Percentiles rank a stretch among this genome's conserved stretches.
Conservation (phyloP, 2,888 invertebrate genomes). For the Leptinotarsa juncta region DNA sequence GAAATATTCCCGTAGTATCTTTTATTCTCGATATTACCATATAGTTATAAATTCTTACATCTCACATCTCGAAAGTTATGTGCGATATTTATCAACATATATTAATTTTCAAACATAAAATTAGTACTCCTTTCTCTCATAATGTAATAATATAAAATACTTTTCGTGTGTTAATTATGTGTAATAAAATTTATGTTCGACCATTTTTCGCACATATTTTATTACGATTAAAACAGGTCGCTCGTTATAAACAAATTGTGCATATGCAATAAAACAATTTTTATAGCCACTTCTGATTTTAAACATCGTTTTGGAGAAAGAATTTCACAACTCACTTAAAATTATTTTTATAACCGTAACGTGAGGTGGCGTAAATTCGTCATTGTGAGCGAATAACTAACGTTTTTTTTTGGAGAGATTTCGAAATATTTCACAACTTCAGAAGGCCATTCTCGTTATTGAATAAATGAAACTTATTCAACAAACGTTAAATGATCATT, state of each 20-base stretch:
- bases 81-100: not conserved
- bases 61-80: not conserved
- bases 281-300: not conserved
- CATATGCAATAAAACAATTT: slow-evolving; percentile 3
- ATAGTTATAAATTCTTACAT: too few species aligned
- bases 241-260: not conserved
- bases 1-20: too few species aligned
- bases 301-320: not conserved
- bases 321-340: not conserved
- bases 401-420: too few species aligned
- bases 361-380: too few species aligned
- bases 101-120: not conserved
- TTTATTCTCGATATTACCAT: too few species aligned
- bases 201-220: slow-evolving; percentile 9
- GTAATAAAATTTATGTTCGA: not conserved
- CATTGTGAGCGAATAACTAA: too few species aligned
- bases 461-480: too few species aligned
- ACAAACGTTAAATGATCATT: too few species aligned
- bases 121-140: not conserved
- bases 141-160: not conserved
- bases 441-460: too few species aligned
- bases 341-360: not conserved
- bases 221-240: slow-evolving; percentile 5
- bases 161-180: not conserved
- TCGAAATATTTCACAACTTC: too few species aligned